Evolutionary conservation across 2,888 invertebrate genomes (phyloP), one percentile per base, ranked within the genome.

Genomic region (Metellina segmentata): DNA sequence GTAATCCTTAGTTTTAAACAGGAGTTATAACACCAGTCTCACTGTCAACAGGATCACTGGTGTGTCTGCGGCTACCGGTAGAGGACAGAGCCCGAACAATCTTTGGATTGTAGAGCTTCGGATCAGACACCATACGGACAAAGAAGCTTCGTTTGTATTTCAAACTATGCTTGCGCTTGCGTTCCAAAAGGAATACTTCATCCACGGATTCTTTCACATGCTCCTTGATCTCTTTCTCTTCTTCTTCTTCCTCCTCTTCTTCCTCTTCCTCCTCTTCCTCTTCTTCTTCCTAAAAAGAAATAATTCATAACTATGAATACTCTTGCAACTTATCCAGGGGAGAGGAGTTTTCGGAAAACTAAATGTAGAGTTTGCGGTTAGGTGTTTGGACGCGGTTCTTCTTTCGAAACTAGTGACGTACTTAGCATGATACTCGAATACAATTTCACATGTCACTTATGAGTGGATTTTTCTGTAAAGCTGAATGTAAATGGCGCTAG

Each of bases 41-140:
- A 81, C 85, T 87, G 70, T 93, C 93, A n/a, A 93, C 90, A 7
- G 93, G 93, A 79, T 93, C 93, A 61, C 93, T 93, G 7, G 93
- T 93, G 53, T 93, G 93, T 72, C 93, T 79, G 51, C 93, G 90
- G 79, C 88, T 90, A 9, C 86, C 77, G 53, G 93, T 90, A 16
- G 93, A 92, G 11, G 93, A 93, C 1, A 93, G 92, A 7, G 94
- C 93, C n/a, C 93, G 92, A 16, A 94, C 94, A 81, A 98, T 98
- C 92, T 97, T 97, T 61, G 98, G 98, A 95, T 98, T 98, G 96
- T 98, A 98, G 94, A 99, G 97, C 95, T 98, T 99, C 2, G 99
- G 98, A 96, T 99, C 99, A 95, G 98, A 98, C 93, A 98, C 98
- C 99, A 99, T 99, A 82, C 99, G 97, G 90, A 99, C 99, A 95